These are phyloP conservation scores for Ivindomyrus marchei DNA, from an alignment of 2,113 vertebrate genomes.

Conservation along the genomic window DNA sequence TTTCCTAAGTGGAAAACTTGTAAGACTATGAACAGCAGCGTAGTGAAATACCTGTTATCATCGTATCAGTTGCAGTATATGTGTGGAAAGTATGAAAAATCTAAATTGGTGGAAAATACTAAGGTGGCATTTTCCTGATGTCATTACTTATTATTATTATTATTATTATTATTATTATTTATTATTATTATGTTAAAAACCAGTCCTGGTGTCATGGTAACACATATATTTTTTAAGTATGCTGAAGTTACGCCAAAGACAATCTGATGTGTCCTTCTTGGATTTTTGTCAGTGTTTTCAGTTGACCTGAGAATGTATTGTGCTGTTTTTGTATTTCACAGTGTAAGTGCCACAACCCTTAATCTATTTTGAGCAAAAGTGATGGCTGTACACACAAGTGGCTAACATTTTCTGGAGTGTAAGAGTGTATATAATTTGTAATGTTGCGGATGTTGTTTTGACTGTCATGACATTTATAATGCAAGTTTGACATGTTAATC, in stretches of 20 bases:
- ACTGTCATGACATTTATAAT: not conserved
- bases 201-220: not conserved
- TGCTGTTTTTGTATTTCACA: constrained; percentile 4
- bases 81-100: not conserved
- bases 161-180: not conserved
- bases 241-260: constrained; percentile 7
- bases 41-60: not conserved
- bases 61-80: not conserved
- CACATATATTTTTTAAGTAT: not conserved
- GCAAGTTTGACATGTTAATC: not conserved
- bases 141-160: not conserved
- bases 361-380: not conserved
- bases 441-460: not conserved
- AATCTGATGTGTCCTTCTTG: not conserved
- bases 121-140: not conserved
- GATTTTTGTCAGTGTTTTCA: constrained; percentile 10
- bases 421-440: not conserved
- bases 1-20: not conserved
- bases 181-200: not conserved
- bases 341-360: constrained; percentile 4
- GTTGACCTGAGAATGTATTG: constrained; percentile 3
- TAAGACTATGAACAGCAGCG: not conserved
- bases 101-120: not conserved
- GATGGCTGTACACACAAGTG: not conserved
- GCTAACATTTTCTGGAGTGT: not conserved